Base-by-base conservation (phyloP, 2,797 vertebrate genomes). In the Coracias cyanogaster region DNA sequence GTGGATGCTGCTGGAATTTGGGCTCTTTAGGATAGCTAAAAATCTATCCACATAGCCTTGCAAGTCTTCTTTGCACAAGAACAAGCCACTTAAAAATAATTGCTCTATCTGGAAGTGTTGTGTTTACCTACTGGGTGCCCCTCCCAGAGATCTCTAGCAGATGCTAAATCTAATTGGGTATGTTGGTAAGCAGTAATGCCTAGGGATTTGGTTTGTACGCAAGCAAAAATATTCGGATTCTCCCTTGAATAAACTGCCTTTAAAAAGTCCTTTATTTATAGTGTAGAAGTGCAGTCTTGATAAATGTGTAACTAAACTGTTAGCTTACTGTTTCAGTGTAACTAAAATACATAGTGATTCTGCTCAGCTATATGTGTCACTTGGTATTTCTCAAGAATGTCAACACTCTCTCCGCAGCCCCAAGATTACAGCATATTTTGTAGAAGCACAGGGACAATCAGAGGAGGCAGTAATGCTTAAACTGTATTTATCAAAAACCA, bases 1-100 rank as follows among this genome's bases (percentile, higher is more conserved):
- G 29, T 37, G n/a, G 14, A 45, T 85, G 67, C 79, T 91, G 43
- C 60, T 77, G 37, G 45, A 52, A 35, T 77, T 60, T 28, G 16
- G 6, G 10, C 16, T 89, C 4, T 80, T 81, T 10, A 15, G 51
- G 31, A n/a, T 90, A 90, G 58, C 49, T 72, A 37, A 72, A 73
- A 66, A 33, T 46, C 52, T 80, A 48, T 20, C 19, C 17, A 61
- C 24, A 18, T 82, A 67, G 28, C n/a, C 19, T 66, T 51, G 7
- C n/a, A 49, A 82, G 10, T 81, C 37, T 28, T 71, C 35, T 6
- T 92, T 94, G 51, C 3, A 8, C 31, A 91, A 85, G 76, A 78
- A 6, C 35, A 81, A 88, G 57, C 55, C 15, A 45, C 45, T 85
- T 91, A 77, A 80, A 94, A 87, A 79, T 90, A 92, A 91, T 89